Conservation (phyloP, 2,113 vertebrate genomes). For the Dicentrarchus labrax region DNA sequence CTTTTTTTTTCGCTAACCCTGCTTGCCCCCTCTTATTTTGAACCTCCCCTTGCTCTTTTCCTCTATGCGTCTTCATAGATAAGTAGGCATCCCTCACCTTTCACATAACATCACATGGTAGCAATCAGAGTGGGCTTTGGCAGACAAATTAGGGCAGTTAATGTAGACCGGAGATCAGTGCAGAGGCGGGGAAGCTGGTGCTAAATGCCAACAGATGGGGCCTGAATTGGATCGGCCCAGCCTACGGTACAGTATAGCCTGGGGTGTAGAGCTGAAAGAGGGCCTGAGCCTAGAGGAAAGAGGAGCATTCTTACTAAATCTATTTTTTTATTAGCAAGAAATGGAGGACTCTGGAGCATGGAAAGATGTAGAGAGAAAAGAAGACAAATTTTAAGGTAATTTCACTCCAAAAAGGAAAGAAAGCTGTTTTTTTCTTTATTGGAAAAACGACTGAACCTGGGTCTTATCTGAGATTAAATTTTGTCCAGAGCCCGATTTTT, state of each 20-base stretch:
- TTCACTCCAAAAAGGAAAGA: not conserved
- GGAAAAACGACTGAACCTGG: not conserved
- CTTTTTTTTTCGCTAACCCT: slow-evolving; percentile 30
- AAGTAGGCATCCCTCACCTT: slow-evolving; percentile 82
- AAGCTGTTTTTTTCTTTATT: slow-evolving; percentile 1
- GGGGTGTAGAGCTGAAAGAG: slow-evolving; percentile 39
- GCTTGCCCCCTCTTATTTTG: slow-evolving; percentile 35
- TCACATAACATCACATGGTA: slow-evolving; percentile 82
- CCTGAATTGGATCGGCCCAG: slow-evolving; percentile 56
- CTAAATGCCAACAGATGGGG: slow-evolving; percentile 85
- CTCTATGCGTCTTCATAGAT: slow-evolving; percentile 72
- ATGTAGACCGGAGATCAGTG: slow-evolving; percentile 81
- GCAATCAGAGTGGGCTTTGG: slow-evolving; percentile 82
- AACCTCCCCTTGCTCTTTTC: slow-evolving; percentile 14
- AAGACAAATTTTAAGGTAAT: not conserved
- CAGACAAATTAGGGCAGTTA: slow-evolving; percentile 86
- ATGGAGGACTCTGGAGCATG: not conserved
- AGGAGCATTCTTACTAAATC: slow-evolving; percentile 30
- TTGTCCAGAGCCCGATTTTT: not conserved
- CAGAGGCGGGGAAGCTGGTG: slow-evolving; percentile 77
- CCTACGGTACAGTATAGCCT: slow-evolving; percentile 58
- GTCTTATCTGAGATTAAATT: slow-evolving; percentile 29
- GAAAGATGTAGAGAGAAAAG: slow-evolving; percentile 1
- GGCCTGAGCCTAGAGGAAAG: slow-evolving; percentile 31
- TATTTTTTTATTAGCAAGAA: slow-evolving; percentile 36